Conservation (phyloP, 2,888 invertebrate species). For the Cephus pulcher region DNA sequence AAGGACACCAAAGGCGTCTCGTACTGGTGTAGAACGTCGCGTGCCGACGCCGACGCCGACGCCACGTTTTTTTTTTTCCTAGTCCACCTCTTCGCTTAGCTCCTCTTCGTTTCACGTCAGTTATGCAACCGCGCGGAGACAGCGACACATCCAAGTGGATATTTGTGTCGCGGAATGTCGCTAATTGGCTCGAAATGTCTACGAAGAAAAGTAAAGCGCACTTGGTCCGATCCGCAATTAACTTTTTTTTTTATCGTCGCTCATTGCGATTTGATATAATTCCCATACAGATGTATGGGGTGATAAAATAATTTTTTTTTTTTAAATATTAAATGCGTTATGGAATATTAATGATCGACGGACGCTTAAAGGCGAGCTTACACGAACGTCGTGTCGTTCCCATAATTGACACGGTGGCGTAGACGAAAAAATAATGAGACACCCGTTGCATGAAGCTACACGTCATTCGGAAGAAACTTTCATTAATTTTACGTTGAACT, state of each 20-base stretch:
- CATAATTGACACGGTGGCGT: not conserved
- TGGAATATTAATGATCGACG: not conserved
- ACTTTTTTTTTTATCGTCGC: not conserved
- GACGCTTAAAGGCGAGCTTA: not conserved
- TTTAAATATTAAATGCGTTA: not conserved
- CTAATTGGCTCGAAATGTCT: conserved; percentile 63
- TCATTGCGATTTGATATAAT: not conserved
- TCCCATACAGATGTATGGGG: not conserved
- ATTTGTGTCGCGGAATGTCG: conserved; percentile 55
- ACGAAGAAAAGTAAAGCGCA: conserved; percentile 12
- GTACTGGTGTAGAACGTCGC: conserved; percentile 33
- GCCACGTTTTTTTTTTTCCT: conserved; percentile 9
- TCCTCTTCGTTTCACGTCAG: conserved; percentile 24
- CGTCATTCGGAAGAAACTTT: no score
- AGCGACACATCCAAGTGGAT: conserved; percentile 40
- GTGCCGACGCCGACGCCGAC: conserved; percentile 28
- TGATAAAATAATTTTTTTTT: not conserved
- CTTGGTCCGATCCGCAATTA: not conserved
- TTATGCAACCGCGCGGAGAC: conserved; percentile 48
- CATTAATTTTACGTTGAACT: no score
- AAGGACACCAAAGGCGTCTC: conserved; percentile 18
- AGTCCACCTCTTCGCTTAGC: conserved; percentile 14
- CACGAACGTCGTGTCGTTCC: not conserved
- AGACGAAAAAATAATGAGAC: not conserved
- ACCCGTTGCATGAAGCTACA: no score